Evolutionary conservation across 2,797 vertebrate species (phyloP), one percentile per base, ranked within the genome.

Genomic region (Aplochiton taeniatus): DNA sequence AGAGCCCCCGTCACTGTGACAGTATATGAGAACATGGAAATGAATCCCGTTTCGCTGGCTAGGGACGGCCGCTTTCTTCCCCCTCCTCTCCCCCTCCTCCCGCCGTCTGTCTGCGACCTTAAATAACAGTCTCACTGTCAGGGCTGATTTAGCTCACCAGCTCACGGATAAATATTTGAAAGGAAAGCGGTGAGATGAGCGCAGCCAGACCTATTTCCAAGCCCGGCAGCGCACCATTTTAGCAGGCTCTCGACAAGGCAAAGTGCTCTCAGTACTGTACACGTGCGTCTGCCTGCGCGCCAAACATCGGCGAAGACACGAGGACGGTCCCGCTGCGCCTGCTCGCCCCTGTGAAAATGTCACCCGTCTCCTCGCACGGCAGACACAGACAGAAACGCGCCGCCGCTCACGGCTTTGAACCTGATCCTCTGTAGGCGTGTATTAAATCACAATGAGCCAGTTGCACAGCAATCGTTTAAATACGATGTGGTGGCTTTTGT

Each of bases 51-150:
- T 90, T 90, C 84, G 75, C 75, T 75, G 31, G 76, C 73, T 59
- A 88, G 77, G 76, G 80, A 78, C 76, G 76, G 53, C 55, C 8
- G 18, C 76, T 69, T 58, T 70, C 58, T 65, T 68, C 51, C 72
- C 59, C n/a, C 48, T 11, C 54, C 46, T 48, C 41, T 6, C 48
- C 14, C 19, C 4, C 53, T 18, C 73, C 61, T 68, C 83, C 74
- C 73, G 68, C 80, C 65, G 80, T 85, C 87, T 87, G 87, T 88
- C 88, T 90, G 88, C 85, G 88, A 91, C 91, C 91, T 92, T 91
- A 92, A 92, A 91, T 90, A 91, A 91, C 90, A 90, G 88, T 87
- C 88, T 89, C 85, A 82, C 85, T 91, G 90, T 91, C 92, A 85
- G 84, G 89, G 89, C 83, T 81, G 85, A 88, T 93, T 91, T 85